Base-by-base conservation (phyloP, 2,888 invertebrate genomes). In the Acrocyrtus sp. region DNA sequence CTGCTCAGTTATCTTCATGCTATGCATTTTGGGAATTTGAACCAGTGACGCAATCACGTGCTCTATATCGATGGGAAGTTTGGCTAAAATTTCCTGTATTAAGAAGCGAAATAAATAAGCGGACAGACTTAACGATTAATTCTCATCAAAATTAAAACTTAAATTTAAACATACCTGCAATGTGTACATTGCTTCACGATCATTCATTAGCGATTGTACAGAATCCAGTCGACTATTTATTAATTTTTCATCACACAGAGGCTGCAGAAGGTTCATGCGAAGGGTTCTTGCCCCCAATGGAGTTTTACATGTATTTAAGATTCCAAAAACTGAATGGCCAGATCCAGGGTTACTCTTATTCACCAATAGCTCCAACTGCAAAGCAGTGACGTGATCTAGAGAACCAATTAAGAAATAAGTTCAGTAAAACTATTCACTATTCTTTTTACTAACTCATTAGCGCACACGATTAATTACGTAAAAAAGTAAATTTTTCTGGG, bases 201-300 rank as follows among this genome's bases (percentile, higher is more conserved):
- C 89, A 43, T 89, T 87, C 24, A 90, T 87, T 5, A 97, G 84
- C 83, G 95, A 95, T 67, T 90, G 87, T 0, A 96, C 89, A 63
- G 92, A 91, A 77, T 92, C 89, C 68, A 92, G 87, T 51, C 95
- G 87, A 19, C 87, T 86, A 78, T 88, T 87, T 72, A 96, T 93
- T 2, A 89, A 86, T 0, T 87, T 85, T 65, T 87, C 83, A 60
- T 91, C 88, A 81, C 89, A 91, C 0, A 91, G 89, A 0, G 97
- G 96, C 83, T 93, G 92, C 8, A 93, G 85, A 76, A 96, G 90
- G 57, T 90, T 89, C 0, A 94, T 91, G 63, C 96, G 86, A n/a
- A 96, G 85, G 34, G 91, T 88, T 74, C 94, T 86, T 21, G 89
- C 87, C 0, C 97, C 97, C 62, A 93, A 90, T 41, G 87, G 85